Evolutionary conservation across 2,113 vertebrate species (phyloP).

Genomic region (Galemys pyrenaicus): DNA sequence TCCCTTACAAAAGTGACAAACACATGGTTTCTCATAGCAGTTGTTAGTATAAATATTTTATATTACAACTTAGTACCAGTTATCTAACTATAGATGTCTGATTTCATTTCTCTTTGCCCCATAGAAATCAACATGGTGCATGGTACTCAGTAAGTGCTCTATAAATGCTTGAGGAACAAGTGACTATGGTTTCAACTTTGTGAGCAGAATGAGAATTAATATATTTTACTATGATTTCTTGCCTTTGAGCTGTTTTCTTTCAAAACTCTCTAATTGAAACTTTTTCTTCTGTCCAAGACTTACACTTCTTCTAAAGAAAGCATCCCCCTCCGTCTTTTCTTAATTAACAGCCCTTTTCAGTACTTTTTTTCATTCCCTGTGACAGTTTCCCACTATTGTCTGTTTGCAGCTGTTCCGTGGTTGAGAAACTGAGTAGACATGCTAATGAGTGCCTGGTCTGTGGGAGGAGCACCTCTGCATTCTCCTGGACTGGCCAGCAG

Average conservation of each 20-base stretch:
- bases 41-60: slow-evolving; percentile 39
- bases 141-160: background rate
- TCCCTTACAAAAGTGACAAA: slow-evolving; percentile 10
- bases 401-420: slow-evolving; percentile 63
- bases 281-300: slow-evolving; percentile 38
- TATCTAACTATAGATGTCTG: background rate
- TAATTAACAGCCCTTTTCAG: slow-evolving; percentile 58
- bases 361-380: slow-evolving; percentile 2
- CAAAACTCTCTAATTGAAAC: slow-evolving; percentile 9
- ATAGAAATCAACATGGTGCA: background rate
- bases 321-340: slow-evolving; percentile 59
- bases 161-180: background rate
- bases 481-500: slow-evolving; percentile 65
- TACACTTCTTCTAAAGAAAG: slow-evolving; percentile 49
- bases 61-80: background rate
- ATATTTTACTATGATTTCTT: slow-evolving; percentile 36
- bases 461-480: slow-evolving; percentile 65
- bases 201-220: background rate
- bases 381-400: slow-evolving; percentile 71
- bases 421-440: slow-evolving; percentile 64
- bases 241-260: slow-evolving; percentile 15
- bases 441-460: slow-evolving; percentile 65
- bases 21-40: background rate
- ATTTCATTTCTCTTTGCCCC: background rate
- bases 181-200: background rate